Conservation (phyloP, 2,888 invertebrate species). For the Trachelus stipa region DNA sequence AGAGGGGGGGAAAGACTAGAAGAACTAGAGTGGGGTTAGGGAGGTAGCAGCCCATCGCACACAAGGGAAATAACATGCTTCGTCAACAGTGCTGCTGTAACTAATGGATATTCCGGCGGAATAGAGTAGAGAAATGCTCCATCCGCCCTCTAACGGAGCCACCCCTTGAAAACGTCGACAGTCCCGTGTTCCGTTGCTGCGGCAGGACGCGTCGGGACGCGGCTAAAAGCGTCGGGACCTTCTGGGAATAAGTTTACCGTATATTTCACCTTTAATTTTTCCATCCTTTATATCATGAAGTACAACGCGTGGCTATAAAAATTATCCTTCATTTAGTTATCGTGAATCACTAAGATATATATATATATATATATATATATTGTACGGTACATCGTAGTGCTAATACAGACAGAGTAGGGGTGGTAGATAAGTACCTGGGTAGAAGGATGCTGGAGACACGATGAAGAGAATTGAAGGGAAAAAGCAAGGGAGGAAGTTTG, state of each 20-base stretch:
- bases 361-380: no score
- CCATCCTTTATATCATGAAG: not conserved
- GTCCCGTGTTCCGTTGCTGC: not conserved
- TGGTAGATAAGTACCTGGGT: not conserved
- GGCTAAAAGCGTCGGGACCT: not conserved
- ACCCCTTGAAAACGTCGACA: constrained; percentile 14
- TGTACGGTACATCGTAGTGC: not conserved
- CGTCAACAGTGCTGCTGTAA: constrained; percentile 66
- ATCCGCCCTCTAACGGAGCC: constrained; percentile 43
- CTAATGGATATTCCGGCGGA: constrained; percentile 65
- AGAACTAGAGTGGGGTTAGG: constrained; percentile 22
- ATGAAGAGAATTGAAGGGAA: not conserved
- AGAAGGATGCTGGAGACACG: not conserved
- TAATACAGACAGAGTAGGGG: not conserved
- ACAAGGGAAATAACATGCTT: constrained; percentile 67
- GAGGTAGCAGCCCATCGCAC: constrained; percentile 45
- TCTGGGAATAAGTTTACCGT: not conserved
- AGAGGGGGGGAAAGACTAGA: constrained; percentile 25
- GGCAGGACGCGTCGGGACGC: not conserved
- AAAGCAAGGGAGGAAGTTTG: not conserved
- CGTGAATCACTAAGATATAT: not conserved
- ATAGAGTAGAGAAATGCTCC: constrained; percentile 57
- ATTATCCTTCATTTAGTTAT: not conserved
- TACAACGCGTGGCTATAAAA: not conserved
- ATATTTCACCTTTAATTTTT: not conserved